phyloP scores from a whole-genome alignment of 1,140 invertebrate species.

The Papilio helenus region DNA sequence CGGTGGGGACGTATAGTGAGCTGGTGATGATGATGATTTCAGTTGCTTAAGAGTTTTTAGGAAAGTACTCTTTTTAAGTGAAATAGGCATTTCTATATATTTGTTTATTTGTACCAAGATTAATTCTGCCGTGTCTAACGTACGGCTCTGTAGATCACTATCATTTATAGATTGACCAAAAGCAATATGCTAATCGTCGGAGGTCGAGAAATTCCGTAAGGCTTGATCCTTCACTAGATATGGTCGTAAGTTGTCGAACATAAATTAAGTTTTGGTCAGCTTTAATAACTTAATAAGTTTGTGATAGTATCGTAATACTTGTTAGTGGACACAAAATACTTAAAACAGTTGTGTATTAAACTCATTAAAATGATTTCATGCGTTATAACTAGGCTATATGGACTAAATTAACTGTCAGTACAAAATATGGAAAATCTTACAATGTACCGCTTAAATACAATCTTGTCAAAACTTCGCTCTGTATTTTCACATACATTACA shows the following conservation, averaged over 20 bases:
- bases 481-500: neutral
- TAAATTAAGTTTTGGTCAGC: slow-evolving; percentile 21
- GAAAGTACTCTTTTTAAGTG: no score
- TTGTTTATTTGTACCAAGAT: no score
- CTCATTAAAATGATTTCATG: no score
- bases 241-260: neutral
- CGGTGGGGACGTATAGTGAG: no score
- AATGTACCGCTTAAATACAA: neutral
- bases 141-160: slow-evolving; percentile 8
- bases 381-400: no score
- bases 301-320: no score
- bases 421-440: neutral
- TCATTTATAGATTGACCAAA: slow-evolving; percentile 37
- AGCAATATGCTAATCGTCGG: slow-evolving; percentile 6
- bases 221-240: slow-evolving; percentile 21
- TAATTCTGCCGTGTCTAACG: neutral
- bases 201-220: slow-evolving; percentile 15
- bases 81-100: no score
- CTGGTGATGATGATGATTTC: no score
- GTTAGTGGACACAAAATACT: no score
- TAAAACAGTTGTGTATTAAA: no score
- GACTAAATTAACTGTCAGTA: no score
- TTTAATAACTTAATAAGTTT: slow-evolving; percentile 33
- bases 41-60: no score
- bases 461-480: neutral